Base-by-base conservation (phyloP, 2,797 vertebrate species). In the Podargus strigoides region DNA sequence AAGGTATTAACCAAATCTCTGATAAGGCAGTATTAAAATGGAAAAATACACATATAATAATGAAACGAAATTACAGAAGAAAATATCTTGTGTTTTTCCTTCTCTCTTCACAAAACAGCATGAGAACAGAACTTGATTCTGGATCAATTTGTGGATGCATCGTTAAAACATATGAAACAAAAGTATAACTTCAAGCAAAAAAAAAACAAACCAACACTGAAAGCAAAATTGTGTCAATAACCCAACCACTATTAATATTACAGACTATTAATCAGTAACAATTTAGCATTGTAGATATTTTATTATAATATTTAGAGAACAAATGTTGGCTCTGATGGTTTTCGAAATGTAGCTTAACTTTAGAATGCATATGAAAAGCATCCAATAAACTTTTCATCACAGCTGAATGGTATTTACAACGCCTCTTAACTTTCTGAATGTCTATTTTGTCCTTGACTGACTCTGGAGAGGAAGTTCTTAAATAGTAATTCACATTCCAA, bases 381-480 rank as follows among this genome's bases (percentile, higher is more conserved):
- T 64, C 44, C 85, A 94, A 77, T 74, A 87, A 94, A 93, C 44
- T 85, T 89, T 77, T 89, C 74, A 89, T 44, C 87, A 91, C 44
- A 90, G 84, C 23, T 93, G 63, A 90, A 82, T 55, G 26, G 18
- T 49, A 73, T 87, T 87, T 79, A 90, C 84, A 94, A 44, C 0
- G 44, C 36, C 62, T 88, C 89, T 37, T 74, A 41, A 75, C 73
- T 88, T 76, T 62, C 55, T 75, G 20, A 81, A 88, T n/a, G 42
- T 50, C 42, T 94, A 0, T 88, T 90, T 66, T 94, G 62, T 56
- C 69, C 83, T 46, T 87, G 83, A 55, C 73, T 86, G 46, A 68
- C 42, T 86, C 32, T 39, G 53, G 18, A 85, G 44, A 59, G 36
- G 41, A 81, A 91, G 46, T 36, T 9, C 42, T 93, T 53, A 91